Evolutionary conservation across 2,888 invertebrate genomes (phyloP).

Genomic region (Eurois occulta): DNA sequence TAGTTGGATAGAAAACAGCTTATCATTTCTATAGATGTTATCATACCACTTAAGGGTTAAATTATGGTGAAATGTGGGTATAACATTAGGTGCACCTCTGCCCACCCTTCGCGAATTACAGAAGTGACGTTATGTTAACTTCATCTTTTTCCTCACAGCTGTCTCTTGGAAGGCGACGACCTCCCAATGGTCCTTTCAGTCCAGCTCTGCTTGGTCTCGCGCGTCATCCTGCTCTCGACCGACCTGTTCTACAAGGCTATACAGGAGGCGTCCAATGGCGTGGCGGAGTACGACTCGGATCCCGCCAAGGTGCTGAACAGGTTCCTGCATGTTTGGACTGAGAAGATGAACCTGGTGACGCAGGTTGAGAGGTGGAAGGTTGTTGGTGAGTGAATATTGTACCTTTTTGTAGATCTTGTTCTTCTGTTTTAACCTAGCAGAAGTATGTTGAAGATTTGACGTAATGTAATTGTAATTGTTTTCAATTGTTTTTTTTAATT

Average conservation of each 20-base stretch:
- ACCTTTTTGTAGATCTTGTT: background rate
- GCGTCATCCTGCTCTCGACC: conserved; percentile 93
- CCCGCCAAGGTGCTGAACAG: conserved; percentile 93
- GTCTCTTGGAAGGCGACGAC: conserved; percentile 92
- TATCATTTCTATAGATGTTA: no score
- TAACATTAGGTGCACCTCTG: no score
- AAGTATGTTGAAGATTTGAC: no score
- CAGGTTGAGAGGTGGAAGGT: conserved; percentile 96
- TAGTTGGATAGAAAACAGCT: no score
- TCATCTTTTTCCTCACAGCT: conserved; percentile 83
- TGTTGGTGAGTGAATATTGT: conserved; percentile 89
- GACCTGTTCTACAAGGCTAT: conserved; percentile 92
- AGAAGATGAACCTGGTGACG: conserved; percentile 94
- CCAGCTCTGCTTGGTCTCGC: conserved; percentile 94
- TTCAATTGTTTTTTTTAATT: no score
- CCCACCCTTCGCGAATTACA: no score
- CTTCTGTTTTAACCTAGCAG: no score
- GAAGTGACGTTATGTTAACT: no score
- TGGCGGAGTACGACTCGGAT: conserved; percentile 86
- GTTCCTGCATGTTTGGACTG: conserved; percentile 94
- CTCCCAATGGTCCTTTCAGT: conserved; percentile 94
- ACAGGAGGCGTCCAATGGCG: conserved; percentile 83
- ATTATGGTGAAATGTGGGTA: no score
- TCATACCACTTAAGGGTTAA: no score
- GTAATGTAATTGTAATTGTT: no score